These are phyloP conservation scores for Melanocharis versteri DNA, from an alignment of 2,113 vertebrate genomes.

Conservation along the genomic window DNA sequence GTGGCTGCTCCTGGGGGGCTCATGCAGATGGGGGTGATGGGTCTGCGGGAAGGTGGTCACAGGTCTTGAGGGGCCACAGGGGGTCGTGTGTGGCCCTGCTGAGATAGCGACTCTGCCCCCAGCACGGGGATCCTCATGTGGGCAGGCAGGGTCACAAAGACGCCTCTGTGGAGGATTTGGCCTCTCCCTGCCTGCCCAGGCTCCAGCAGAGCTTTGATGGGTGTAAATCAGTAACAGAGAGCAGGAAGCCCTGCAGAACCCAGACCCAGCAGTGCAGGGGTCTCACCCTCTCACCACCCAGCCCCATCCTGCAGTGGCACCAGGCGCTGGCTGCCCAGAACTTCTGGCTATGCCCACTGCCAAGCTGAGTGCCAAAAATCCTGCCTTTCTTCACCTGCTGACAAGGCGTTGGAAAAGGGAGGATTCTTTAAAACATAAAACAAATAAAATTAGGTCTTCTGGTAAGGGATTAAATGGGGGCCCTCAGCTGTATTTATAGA, in stretches of 20 bases:
- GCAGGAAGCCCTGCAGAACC: background rate
- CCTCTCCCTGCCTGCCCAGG: background rate
- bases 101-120: background rate
- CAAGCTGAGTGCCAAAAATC: background rate
- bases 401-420: background rate
- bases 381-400: background rate
- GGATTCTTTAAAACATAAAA: background rate
- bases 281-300: background rate
- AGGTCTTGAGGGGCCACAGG: background rate
- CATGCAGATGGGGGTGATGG: fast-evolving
- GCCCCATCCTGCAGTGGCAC: background rate
- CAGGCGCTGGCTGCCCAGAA: background rate
- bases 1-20: fast-evolving
- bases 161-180: background rate
- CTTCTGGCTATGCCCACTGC: background rate
- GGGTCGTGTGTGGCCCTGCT: fast-evolving
- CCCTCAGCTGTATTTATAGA: slow-evolving; percentile 53
- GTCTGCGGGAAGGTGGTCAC: background rate
- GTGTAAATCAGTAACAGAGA: background rate
- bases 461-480: slow-evolving; percentile 17
- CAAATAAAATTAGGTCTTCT: slow-evolving; percentile 44
- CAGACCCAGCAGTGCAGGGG: fast-evolving
- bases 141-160: background rate
- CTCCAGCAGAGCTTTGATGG: background rate
- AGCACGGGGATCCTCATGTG: background rate